Evolutionary conservation across 92 coral and sea anemone species (phyloP).

Genomic region (Umimayanthus chanpuru): DNA sequence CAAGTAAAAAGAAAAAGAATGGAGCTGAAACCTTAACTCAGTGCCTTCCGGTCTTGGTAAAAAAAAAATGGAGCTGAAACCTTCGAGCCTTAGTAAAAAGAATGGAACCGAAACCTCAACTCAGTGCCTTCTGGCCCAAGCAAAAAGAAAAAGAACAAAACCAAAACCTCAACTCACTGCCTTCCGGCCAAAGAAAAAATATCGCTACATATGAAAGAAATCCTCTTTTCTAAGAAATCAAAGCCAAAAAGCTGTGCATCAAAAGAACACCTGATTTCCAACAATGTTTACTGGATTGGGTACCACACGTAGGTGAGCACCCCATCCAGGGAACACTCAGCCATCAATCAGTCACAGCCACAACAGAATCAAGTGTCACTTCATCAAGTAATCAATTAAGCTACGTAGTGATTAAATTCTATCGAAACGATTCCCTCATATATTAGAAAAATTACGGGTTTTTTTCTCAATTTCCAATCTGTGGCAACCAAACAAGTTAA

Average conservation of each 20-base stretch:
- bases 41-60: too few relatives aligned
- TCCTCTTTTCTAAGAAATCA: background rate
- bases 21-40: too few relatives aligned
- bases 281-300: background rate
- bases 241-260: background rate
- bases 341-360: background rate
- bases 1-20: too few relatives aligned
- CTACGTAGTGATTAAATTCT: background rate
- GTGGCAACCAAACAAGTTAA: background rate
- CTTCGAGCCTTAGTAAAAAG: too few relatives aligned
- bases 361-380: conserved; percentile 15
- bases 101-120: background rate
- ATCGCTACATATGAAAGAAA: background rate
- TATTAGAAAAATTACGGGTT: background rate
- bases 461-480: background rate
- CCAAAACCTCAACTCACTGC: background rate
- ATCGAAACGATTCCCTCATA: background rate
- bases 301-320: background rate
- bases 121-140: background rate
- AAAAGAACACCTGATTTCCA: background rate
- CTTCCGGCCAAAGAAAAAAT: background rate
- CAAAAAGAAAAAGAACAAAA: background rate
- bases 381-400: conserved; percentile 15
- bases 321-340: background rate
- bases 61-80: too few relatives aligned